A percentile compares a stretch with the other conserved stretches of the same genome.
Evolutionary conservation across 2,797 vertebrate species (phyloP).

Genomic region (Glossophaga mutica): DNA sequence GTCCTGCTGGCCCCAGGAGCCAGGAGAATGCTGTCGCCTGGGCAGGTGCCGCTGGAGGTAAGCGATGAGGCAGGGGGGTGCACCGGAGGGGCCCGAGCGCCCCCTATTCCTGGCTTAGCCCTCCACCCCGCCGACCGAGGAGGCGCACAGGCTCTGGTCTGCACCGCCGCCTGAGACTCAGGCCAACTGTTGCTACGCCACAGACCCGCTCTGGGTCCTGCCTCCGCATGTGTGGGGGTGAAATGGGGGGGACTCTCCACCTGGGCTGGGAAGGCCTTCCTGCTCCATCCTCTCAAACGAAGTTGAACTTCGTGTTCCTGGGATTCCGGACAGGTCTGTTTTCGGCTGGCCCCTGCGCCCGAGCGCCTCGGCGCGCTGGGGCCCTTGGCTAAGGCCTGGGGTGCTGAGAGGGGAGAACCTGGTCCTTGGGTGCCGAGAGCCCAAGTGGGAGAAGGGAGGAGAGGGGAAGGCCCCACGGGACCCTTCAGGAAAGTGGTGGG

Average conservation of each 20-base stretch:
- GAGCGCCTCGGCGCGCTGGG: neutral
- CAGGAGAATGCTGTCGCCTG: accelerated
- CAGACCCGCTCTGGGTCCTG: neutral
- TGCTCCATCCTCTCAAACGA: accelerated
- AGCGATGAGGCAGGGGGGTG: neutral
- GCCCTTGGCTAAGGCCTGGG: neutral
- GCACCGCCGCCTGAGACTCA: neutral
- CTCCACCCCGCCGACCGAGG: no score
- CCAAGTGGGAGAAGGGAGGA: neutral
- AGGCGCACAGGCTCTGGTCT: neutral
- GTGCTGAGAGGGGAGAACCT: neutral
- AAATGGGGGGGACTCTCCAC: accelerated
- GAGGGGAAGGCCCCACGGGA: neutral
- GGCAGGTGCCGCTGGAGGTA: neutral
- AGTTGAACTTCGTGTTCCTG: accelerated
- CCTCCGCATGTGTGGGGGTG: neutral
- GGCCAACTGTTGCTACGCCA: accelerated
- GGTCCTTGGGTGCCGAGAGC: neutral
- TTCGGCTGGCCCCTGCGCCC: accelerated
- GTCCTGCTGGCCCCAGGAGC: neutral
- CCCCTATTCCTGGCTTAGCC: neutral
- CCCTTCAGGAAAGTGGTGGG: neutral
- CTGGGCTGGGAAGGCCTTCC: neutral
- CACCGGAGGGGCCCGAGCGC: accelerated
- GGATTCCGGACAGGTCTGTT: neutral